phyloP scores from a whole-genome alignment of 2,113 vertebrate genomes.

The Canis aureus region DNA sequence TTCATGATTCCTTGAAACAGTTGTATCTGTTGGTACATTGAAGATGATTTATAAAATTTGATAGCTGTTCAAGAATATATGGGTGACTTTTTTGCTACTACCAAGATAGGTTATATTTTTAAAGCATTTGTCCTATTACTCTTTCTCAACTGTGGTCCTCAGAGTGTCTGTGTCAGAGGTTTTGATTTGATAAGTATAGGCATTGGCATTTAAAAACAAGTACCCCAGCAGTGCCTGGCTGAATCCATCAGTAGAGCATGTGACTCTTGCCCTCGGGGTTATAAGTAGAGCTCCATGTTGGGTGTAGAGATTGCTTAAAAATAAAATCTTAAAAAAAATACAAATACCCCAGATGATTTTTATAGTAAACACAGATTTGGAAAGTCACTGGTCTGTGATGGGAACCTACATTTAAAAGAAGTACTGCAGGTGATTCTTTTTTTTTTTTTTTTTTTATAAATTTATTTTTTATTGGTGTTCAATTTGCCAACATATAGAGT shows the following conservation, averaged over 20 bases:
- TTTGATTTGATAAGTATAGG: neutral
- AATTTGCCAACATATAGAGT: too few relatives aligned
- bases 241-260: neutral
- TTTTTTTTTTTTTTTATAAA: too few relatives aligned
- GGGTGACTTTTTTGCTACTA: neutral
- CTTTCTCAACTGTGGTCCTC: fast-evolving
- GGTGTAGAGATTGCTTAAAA: neutral
- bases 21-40: neutral
- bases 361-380: neutral
- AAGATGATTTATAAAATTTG: neutral
- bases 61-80: neutral
- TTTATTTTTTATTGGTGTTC: too few relatives aligned
- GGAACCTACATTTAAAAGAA: neutral
- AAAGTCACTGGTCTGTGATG: neutral
- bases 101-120: neutral
- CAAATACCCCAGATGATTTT: neutral
- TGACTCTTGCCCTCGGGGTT: neutral
- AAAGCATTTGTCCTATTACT: neutral
- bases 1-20: neutral
- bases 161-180: neutral
- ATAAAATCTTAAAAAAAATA: neutral
- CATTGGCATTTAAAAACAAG: neutral
- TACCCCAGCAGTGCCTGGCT: neutral
- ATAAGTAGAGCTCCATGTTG: neutral
- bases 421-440: neutral